Percentiles rank a stretch among this genome's conserved stretches.
Conservation (phyloP, 2,888 invertebrate genomes). For the Pogonocherus hispidulus region DNA sequence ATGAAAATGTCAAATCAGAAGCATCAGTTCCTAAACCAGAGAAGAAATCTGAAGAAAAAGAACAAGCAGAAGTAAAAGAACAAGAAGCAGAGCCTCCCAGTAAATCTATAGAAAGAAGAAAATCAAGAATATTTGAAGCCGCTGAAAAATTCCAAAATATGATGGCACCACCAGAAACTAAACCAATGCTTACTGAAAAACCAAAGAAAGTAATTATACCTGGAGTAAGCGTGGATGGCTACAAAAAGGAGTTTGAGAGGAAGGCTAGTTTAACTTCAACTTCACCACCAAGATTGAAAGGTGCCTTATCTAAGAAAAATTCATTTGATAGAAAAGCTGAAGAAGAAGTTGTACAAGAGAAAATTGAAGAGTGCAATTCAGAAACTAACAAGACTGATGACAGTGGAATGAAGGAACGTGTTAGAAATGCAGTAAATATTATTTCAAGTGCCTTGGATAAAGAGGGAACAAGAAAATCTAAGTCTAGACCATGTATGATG, state of each 20-base stretch:
- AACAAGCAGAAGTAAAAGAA: constrained; percentile 50
- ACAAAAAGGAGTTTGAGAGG: constrained; percentile 88
- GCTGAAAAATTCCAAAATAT: constrained; percentile 79
- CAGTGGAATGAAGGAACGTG: constrained; percentile 72
- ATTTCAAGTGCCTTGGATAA: constrained; percentile 78
- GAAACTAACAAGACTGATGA: constrained; percentile 55
- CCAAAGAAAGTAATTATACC: constrained; percentile 87
- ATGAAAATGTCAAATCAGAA: constrained; percentile 57
- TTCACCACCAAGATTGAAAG: constrained; percentile 61
- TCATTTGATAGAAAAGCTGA: constrained; percentile 56
- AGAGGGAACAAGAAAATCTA: constrained; percentile 67
- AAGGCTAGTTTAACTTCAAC: constrained; percentile 76
- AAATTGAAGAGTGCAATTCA: constrained; percentile 47
- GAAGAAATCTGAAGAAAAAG: constrained; percentile 51
- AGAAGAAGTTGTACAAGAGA: constrained; percentile 54
- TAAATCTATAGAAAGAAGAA: constrained; percentile 73
- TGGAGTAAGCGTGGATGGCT: constrained; percentile 86
- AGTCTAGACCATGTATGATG: constrained; percentile 67
- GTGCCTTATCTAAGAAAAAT: constrained; percentile 52
- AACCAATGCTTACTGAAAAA: constrained; percentile 68
- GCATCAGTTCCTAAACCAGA: constrained; percentile 36
- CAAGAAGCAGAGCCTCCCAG: constrained; percentile 59
- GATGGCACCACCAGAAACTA: constrained; percentile 63
- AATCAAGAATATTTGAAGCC: constrained; percentile 79
- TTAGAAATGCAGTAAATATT: constrained; percentile 79